Conservation (phyloP, 92 coral and sea anemone species). For the Heliopora coerulea region DNA sequence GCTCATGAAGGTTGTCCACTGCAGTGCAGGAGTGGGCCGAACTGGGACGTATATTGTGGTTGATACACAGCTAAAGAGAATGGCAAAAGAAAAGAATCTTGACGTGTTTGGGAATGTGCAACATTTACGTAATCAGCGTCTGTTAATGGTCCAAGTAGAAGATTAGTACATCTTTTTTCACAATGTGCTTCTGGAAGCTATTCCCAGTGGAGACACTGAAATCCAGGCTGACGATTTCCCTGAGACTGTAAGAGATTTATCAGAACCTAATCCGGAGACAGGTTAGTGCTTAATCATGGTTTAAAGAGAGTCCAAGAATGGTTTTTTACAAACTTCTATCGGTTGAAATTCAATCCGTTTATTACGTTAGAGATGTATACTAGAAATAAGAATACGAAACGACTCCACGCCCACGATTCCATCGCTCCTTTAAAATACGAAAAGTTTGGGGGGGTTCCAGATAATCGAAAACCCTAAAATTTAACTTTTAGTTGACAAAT, state of each 20-base stretch:
- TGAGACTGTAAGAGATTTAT: constrained; percentile 49
- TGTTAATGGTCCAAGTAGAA: constrained; percentile 90
- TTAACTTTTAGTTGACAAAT: no score
- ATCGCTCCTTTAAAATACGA: no score
- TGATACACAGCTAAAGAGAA: constrained; percentile 79
- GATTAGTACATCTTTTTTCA: constrained; percentile 87
- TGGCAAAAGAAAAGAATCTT: constrained; percentile 66
- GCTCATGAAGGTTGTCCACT: constrained; percentile 81
- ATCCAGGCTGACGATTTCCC: constrained; percentile 73
- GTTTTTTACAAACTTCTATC: no score
- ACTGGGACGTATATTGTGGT: constrained; percentile 86
- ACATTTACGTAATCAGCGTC: constrained; percentile 73
- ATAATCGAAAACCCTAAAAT: no score
- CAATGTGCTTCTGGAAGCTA: constrained; percentile 80
- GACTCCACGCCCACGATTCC: no score
- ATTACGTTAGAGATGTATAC: no score
- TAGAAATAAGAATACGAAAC: no score
- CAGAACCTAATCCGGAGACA: constrained; percentile 58
- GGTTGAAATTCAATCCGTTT: no score
- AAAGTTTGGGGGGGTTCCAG: no score
- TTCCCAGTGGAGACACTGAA: constrained; percentile 83
- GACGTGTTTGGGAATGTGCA: constrained; percentile 78
- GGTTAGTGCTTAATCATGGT: constrained; percentile 47
- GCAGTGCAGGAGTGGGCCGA: constrained; percentile 95
- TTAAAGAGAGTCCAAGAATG: background rate